A percentile compares a stretch with the other conserved stretches of the same genome.
Evolutionary conservation across 2,797 vertebrate genomes (phyloP).

Genomic region (Notamacropus eugenii): DNA sequence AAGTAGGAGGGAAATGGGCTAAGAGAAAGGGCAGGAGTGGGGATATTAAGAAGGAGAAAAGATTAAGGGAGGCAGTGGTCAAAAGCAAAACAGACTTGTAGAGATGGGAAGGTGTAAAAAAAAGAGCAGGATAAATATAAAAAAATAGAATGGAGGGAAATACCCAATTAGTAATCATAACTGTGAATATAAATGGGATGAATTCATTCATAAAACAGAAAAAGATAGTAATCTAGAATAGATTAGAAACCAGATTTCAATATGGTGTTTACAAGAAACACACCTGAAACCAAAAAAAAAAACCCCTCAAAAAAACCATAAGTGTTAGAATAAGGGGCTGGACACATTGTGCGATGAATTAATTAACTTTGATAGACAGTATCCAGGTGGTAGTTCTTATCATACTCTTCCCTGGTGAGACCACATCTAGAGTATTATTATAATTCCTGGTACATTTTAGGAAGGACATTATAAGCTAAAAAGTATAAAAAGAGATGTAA

Average conservation of each 20-base stretch:
- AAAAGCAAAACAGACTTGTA: too few relatives aligned
- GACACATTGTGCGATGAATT: too few relatives aligned
- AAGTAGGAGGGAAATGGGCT: too few relatives aligned
- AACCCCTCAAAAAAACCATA: too few relatives aligned
- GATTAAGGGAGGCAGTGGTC: too few relatives aligned
- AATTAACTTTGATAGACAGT: neutral
- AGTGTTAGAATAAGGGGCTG: too few relatives aligned
- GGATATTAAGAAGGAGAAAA: too few relatives aligned
- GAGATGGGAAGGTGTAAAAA: neutral
- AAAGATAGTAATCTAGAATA: neutral
- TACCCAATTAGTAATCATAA: neutral
- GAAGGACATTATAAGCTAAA: neutral
- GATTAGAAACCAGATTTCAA: neutral
- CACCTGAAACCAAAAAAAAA: too few relatives aligned
- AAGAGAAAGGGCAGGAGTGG: too few relatives aligned
- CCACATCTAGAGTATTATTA: neutral
- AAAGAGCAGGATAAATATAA: neutral
- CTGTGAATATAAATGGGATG: neutral
- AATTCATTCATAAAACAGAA: neutral
- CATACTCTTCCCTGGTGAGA: neutral
- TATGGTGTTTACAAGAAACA: neutral
- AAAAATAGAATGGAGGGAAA: neutral
- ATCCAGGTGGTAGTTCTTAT: neutral
- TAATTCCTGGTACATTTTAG: neutral
- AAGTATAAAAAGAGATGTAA: neutral